Percentiles rank a stretch among this genome's conserved stretches.
Evolutionary conservation across 2,113 vertebrate genomes (phyloP).

Genomic region (Bothrops jararaca): DNA sequence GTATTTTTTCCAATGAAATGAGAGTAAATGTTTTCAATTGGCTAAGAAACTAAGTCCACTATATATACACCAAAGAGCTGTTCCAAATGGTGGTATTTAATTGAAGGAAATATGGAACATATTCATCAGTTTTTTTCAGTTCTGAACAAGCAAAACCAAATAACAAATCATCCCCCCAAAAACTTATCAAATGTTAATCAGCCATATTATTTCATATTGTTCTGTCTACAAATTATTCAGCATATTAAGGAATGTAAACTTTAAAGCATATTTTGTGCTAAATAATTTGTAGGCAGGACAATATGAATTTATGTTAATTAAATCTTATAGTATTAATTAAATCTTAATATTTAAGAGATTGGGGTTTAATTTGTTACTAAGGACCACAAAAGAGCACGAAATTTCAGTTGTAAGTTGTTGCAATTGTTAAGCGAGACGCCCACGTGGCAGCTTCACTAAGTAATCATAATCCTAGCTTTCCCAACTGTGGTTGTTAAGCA

Average conservation of each 20-base stretch:
- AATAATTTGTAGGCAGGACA: not conserved
- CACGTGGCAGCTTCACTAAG: not conserved
- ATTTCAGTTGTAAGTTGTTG: not conserved
- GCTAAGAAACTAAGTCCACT: not conserved
- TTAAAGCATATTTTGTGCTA: not conserved
- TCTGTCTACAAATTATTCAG: conserved; percentile 2
- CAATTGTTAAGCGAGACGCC: not conserved
- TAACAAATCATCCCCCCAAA: not conserved
- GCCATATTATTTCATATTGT: conserved; percentile 9
- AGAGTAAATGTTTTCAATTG: not conserved
- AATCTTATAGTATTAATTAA: too few relatives aligned
- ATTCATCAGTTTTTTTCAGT: not conserved
- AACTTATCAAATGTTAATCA: conserved; percentile 8
- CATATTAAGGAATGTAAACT: not conserved
- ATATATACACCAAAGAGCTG: not conserved
- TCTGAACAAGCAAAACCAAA: conserved; percentile 1
- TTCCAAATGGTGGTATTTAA: not conserved
- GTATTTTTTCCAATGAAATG: not conserved
- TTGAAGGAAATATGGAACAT: not conserved
- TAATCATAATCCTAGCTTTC: not conserved
- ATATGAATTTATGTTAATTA: conserved; percentile 1
- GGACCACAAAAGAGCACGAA: not conserved
- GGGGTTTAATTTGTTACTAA: not conserved
- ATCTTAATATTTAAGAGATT: conserved; percentile 7
- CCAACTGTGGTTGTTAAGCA: not conserved